Evolutionary conservation across 2,113 vertebrate genomes (phyloP).

Genomic region (Chionodraco myersi): DNA sequence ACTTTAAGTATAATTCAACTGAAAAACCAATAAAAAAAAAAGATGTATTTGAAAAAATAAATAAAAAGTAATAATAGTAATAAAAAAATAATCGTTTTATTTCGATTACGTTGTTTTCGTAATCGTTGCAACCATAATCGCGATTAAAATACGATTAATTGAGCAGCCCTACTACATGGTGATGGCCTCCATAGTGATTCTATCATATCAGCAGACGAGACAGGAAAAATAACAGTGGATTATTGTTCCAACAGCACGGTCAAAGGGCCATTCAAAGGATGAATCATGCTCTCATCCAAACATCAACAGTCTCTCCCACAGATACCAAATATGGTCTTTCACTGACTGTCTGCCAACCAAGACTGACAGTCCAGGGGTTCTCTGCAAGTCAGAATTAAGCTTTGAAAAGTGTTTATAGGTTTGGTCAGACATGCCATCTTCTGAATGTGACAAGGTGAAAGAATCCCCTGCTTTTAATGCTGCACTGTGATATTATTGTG

Average conservation of each 20-base stretch:
- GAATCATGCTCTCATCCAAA: constrained; percentile 50
- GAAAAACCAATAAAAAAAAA: too few species aligned
- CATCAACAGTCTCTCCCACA: constrained; percentile 38
- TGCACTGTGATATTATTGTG: constrained; percentile 32
- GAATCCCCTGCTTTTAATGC: constrained; percentile 57
- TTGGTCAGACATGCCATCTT: constrained; percentile 44
- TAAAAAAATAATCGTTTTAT: too few species aligned
- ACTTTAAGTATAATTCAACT: too few species aligned
- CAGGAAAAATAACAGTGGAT: constrained; percentile 39
- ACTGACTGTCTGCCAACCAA: constrained; percentile 27
- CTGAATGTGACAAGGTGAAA: constrained; percentile 37
- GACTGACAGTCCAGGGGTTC: neutral
- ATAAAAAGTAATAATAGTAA: too few species aligned
- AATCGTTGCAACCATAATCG: too few species aligned
- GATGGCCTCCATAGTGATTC: constrained; percentile 18
- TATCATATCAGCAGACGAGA: constrained; percentile 40
- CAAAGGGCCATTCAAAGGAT: constrained; percentile 59
- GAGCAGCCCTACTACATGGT: neutral
- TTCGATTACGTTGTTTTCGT: too few species aligned
- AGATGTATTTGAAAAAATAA: too few species aligned
- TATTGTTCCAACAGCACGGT: constrained; percentile 52
- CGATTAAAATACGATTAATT: too few species aligned
- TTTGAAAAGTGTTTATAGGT: constrained; percentile 24
- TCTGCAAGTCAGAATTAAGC: constrained; percentile 36
- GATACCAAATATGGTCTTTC: constrained; percentile 42